Conservation (phyloP, 2,797 vertebrate species). For the Cuculus canorus region DNA sequence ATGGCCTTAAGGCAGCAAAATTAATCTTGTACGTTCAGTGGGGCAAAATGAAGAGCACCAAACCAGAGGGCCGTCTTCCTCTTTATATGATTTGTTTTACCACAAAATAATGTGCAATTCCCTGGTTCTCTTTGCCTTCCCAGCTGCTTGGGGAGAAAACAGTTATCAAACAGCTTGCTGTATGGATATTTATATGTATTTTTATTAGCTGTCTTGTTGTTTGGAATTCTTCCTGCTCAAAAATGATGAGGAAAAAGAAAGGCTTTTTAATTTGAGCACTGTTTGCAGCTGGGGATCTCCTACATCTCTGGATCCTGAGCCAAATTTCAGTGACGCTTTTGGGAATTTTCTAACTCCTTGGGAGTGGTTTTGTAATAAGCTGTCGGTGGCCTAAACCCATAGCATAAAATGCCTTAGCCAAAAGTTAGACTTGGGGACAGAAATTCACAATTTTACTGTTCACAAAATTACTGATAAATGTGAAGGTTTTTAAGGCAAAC, state of each 20-base stretch:
- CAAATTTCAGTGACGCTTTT: neutral
- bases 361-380: neutral
- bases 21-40: conserved; percentile 24
- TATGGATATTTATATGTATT: neutral
- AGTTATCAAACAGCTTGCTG: neutral
- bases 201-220: neutral
- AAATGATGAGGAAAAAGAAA: neutral
- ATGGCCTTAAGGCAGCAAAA: conserved; percentile 55
- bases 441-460: neutral
- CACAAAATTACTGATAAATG: neutral
- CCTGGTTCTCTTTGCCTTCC: neutral
- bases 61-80: neutral
- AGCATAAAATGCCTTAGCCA: neutral
- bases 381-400: neutral
- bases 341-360: neutral
- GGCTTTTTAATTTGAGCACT: neutral
- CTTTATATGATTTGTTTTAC: neutral
- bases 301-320: neutral
- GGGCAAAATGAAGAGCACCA: neutral
- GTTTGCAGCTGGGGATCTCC: neutral
- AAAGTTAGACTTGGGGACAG: neutral
- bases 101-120: neutral
- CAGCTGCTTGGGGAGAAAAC: neutral
- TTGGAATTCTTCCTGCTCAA: neutral
- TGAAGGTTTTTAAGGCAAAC: neutral